These are phyloP conservation scores for Aulostomus chinensis DNA, from an alignment of 2,797 vertebrate species.

Conservation along the genomic window DNA sequence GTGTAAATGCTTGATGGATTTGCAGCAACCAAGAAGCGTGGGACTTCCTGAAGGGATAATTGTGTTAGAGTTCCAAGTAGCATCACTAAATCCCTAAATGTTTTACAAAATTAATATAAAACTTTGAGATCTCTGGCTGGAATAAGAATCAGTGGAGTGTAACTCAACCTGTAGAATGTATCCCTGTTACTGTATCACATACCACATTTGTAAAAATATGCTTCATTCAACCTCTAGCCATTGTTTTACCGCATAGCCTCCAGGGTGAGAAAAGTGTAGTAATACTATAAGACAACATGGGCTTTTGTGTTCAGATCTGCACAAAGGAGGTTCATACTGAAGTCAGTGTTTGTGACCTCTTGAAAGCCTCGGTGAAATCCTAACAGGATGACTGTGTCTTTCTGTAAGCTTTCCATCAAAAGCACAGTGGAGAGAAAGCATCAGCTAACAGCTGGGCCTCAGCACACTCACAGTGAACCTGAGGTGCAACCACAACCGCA, in stretches of 20 bases:
- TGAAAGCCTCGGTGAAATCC: constrained; percentile 32
- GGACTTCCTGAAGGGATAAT: too few relatives aligned
- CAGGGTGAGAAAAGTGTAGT: constrained; percentile 33
- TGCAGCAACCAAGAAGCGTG: too few relatives aligned
- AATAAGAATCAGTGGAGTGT: constrained; percentile 1
- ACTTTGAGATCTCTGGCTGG: not conserved
- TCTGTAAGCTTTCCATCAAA: constrained; percentile 56
- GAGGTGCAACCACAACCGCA: constrained; percentile 75
- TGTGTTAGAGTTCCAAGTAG: too few relatives aligned
- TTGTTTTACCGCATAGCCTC: constrained; percentile 25
- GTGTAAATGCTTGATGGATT: too few relatives aligned
- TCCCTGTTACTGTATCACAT: constrained; percentile 9
- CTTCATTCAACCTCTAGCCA: constrained; percentile 3
- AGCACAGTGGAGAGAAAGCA: constrained; percentile 53
- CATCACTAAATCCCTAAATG: too few relatives aligned
- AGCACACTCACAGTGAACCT: constrained; percentile 60
- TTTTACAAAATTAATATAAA: constrained; percentile 7
- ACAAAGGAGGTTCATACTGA: constrained; percentile 14
- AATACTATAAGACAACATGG: constrained; percentile 21
- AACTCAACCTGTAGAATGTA: constrained; percentile 9
- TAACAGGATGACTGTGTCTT: constrained; percentile 53
- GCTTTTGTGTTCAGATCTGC: constrained; percentile 10
- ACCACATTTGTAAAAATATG: constrained; percentile 17
- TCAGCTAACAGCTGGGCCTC: constrained; percentile 68
- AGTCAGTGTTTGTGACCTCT: constrained; percentile 46